Percentiles rank a stretch among this genome's conserved stretches.
Conservation (phyloP, 2,888 invertebrate species). For the Diaprepes abbreviatus region DNA sequence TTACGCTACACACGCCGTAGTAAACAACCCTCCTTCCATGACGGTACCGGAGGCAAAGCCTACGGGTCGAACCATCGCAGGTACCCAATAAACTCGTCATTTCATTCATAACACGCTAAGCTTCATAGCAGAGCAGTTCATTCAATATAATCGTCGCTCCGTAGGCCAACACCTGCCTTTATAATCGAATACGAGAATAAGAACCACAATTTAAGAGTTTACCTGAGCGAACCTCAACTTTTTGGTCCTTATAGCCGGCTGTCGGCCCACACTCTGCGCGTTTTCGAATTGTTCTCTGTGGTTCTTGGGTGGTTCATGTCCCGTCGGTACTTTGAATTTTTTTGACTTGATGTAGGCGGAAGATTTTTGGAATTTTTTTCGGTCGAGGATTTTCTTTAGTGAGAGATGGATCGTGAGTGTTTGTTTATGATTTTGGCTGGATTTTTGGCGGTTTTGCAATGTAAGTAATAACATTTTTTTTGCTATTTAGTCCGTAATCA, state of each 20-base stretch:
- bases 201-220: slow-evolving; percentile 26
- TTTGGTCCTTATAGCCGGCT: slow-evolving; percentile 36
- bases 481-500: too few species aligned
- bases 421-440: slow-evolving; percentile 23
- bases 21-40: slow-evolving; percentile 37
- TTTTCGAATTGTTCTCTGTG: slow-evolving; percentile 30
- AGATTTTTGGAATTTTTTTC: slow-evolving; percentile 31
- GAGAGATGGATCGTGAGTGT: slow-evolving; percentile 31
- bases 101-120: slow-evolving; percentile 49
- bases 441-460: slow-evolving; percentile 25
- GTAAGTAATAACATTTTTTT: slow-evolving; percentile 42
- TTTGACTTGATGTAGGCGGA: slow-evolving; percentile 37
- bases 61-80: slow-evolving; percentile 33
- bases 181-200: slow-evolving; percentile 26
- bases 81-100: slow-evolving; percentile 31
- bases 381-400: slow-evolving; percentile 8
- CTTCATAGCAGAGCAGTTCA: slow-evolving; percentile 43
- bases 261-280: slow-evolving; percentile 38
- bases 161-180: slow-evolving; percentile 37
- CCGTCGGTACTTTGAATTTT: slow-evolving; percentile 27
- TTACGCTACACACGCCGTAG: slow-evolving; percentile 34
- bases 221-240: slow-evolving; percentile 30
- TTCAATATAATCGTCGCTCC: slow-evolving; percentile 41
- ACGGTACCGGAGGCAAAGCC: slow-evolving; percentile 18
- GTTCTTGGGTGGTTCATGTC: slow-evolving; percentile 38